phyloP scores from a whole-genome alignment of 2,888 invertebrate species.

The Scaptomyza reducta region DNA sequence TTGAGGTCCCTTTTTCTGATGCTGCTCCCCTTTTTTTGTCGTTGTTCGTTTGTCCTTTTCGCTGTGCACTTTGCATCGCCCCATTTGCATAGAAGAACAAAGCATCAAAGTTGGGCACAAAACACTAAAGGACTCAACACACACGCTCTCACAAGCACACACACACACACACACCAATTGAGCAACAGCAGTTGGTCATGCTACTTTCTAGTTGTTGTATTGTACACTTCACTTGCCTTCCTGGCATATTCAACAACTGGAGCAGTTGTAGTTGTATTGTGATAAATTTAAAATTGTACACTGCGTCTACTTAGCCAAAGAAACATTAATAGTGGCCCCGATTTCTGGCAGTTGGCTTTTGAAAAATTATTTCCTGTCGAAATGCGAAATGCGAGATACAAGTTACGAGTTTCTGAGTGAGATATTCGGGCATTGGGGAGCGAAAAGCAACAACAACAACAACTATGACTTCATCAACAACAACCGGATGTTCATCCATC shows the following conservation, averaged over 20 bases:
- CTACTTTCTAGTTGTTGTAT: constrained; percentile 25
- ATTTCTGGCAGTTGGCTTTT: constrained; percentile 29
- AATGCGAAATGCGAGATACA: constrained; percentile 17
- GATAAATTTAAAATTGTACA: constrained; percentile 55
- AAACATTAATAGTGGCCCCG: constrained; percentile 23
- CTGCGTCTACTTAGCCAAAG: constrained; percentile 18
- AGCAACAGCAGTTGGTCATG: constrained; percentile 18
- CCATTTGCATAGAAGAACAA: constrained; percentile 53
- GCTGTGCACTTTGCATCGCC: constrained; percentile 33
- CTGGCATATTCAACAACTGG: constrained; percentile 28
- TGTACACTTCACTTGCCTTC: constrained; percentile 9
- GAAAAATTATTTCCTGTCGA: constrained; percentile 72
- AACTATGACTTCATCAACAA: constrained; percentile 27
- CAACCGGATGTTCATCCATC: constrained; percentile 68
- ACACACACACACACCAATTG: not conserved
- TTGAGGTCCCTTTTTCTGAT: constrained; percentile 44
- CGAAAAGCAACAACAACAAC: constrained; percentile 13
- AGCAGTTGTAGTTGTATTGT: constrained; percentile 7
- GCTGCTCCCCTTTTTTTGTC: constrained; percentile 9
- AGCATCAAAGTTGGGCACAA: constrained; percentile 45
- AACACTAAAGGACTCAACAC: constrained; percentile 22
- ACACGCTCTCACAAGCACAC: not conserved
- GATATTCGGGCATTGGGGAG: constrained; percentile 16
- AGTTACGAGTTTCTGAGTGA: constrained; percentile 15
- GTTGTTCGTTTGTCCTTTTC: constrained; percentile 11